phyloP scores from a whole-genome alignment of 2,797 vertebrate genomes.

The Sardinella longiceps region DNA sequence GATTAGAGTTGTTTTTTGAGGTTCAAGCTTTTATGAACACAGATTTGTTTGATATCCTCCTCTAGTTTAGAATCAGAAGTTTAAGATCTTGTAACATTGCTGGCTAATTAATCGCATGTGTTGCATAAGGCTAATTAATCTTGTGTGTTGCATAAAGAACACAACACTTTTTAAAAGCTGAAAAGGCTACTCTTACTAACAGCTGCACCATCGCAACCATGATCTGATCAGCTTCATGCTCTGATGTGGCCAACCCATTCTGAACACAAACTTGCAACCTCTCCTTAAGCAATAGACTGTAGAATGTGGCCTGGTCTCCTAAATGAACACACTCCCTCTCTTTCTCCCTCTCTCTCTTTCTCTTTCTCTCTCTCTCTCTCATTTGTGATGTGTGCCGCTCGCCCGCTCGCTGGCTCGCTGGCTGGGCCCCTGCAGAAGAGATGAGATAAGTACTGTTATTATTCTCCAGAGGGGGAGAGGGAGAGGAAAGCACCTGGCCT shows the following conservation, averaged over 20 bases:
- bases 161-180: background rate
- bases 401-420: too few relatives aligned
- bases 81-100: constrained; percentile 62
- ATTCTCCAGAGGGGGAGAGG: constrained; percentile 37
- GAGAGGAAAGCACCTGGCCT: constrained; percentile 59
- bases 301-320: background rate
- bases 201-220: background rate
- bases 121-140: too few relatives aligned
- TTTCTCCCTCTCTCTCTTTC: background rate
- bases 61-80: constrained; percentile 60
- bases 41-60: constrained; percentile 56
- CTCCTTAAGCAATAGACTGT: background rate
- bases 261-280: background rate
- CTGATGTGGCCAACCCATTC: background rate
- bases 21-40: constrained; percentile 57
- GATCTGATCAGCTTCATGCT: background rate
- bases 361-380: background rate
- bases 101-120: constrained; percentile 63
- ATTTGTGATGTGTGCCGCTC: constrained; percentile 24
- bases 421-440: too few relatives aligned
- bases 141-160: too few relatives aligned
- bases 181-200: background rate
- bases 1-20: constrained; percentile 26
- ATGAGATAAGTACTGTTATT: constrained; percentile 63
- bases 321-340: background rate